Evolutionary conservation across 92 coral and sea anemone species (phyloP).

Genomic region (Zoanthus sansibaricus): DNA sequence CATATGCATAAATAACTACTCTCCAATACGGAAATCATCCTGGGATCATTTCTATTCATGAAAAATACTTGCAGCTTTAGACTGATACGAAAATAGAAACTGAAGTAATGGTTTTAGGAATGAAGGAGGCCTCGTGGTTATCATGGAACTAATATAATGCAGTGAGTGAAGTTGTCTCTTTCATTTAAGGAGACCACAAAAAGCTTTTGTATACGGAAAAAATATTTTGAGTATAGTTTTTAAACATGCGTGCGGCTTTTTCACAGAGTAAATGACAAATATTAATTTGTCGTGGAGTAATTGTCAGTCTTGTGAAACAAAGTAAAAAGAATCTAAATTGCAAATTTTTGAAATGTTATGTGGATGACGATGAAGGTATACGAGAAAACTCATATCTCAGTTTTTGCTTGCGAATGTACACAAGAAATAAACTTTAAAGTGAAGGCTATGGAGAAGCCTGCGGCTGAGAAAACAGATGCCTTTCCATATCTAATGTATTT

Average conservation of each 20-base stretch:
- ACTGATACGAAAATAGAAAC: too few species aligned
- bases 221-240: background rate
- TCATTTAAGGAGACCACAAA: background rate
- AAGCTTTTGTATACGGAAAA: background rate
- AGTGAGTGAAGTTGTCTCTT: background rate
- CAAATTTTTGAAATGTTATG: background rate
- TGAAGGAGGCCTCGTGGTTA: too few species aligned
- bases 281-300: background rate
- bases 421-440: background rate
- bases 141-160: background rate
- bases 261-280: background rate
- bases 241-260: background rate
- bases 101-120: too few species aligned
- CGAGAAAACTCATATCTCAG: background rate
- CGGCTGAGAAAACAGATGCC: background rate
- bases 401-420: background rate
- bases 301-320: conserved; percentile 7
- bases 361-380: background rate
- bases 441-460: background rate
- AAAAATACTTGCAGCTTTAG: too few species aligned
- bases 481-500: background rate
- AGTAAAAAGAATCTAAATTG: background rate
- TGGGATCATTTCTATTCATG: too few species aligned
- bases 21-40: too few species aligned
- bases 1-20: too few species aligned